Evolutionary conservation across 2,888 invertebrate genomes (phyloP), one percentile per base, ranked within the genome.

Genomic region (Patella depressa): DNA sequence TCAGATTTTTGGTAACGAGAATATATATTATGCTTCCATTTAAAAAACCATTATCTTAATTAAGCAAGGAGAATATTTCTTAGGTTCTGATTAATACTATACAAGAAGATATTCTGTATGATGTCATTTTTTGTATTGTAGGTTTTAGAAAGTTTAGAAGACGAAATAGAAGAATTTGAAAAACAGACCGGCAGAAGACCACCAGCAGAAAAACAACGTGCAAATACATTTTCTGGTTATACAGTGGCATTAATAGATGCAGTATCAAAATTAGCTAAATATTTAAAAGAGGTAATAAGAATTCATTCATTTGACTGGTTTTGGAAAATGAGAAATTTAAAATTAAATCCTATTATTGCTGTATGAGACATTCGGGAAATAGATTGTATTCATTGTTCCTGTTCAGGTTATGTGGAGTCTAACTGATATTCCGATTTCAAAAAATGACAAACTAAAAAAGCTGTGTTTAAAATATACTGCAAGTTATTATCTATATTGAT

Each of bases 231-330:
- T 75, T 87, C 88, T 54, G 89, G 89, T 1, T 89, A 89, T 76
- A 89, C 89, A 9, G 82, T 89, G 69, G 86, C 88, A 5, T 84
- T 90, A n/a, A 88, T 89, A 15, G 86, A 87, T 72, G 86, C 88
- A 34, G 88, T 89, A 29, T 86, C 88, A 4, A 87, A 87, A 53
- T 83, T 90, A 9, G 87, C 87, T 12, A 75, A 84, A 53, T 88
- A 88, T 78, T 81, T 90, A 19, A 88, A 83, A 81, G 87, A 90
- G 86, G 88, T 88, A 73, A 76, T 45, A 1, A 45, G 0, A 45
- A 9, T 45, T 9, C 45, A 45, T 45, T 45, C 45, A 45, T 45
- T 45, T 45, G 9, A 45, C 7, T 9, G 45, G 45, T 7, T 45
- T 45, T 45, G 9, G 9, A 9, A 45, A 45, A 9, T 45, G 45